phyloP scores from a whole-genome alignment of 2,888 invertebrate genomes.

The Campoletis raptor region DNA sequence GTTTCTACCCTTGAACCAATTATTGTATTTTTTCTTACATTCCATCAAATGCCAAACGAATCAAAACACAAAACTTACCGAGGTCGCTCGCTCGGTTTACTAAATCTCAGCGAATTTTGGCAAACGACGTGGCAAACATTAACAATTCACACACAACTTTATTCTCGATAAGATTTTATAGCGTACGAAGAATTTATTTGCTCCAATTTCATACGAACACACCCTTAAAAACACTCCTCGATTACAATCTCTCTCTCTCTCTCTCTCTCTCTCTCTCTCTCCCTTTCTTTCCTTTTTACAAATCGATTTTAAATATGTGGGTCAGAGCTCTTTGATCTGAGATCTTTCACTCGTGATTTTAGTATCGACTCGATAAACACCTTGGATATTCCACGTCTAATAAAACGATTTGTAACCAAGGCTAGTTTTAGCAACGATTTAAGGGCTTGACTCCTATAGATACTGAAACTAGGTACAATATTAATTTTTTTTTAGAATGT shows the following conservation, averaged over 20 bases:
- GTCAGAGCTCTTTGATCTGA: constrained; percentile 43
- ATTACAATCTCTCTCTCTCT: constrained; percentile 16
- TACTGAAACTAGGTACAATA: no score
- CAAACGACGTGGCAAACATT: not conserved
- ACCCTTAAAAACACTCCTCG: constrained; percentile 20
- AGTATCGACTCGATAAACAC: not conserved
- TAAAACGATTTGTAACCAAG: not conserved
- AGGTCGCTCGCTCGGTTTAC: not conserved
- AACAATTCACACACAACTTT: not conserved
- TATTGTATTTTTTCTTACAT: not conserved
- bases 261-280: constrained; percentile 30
- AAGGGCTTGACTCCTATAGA: no score
- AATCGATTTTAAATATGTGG: constrained; percentile 29
- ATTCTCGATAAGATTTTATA: not conserved
- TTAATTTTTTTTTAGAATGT: no score
- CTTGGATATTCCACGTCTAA: no score
- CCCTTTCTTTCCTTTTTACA: not conserved
- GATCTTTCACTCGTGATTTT: constrained; percentile 28
- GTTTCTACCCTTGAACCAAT: constrained; percentile 39
- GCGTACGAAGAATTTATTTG: not conserved
- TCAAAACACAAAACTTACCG: constrained; percentile 18
- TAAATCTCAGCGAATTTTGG: constrained; percentile 1
- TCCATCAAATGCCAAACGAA: not conserved
- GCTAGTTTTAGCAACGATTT: no score
- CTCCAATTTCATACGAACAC: not conserved